Evolutionary conservation across 2,888 invertebrate genomes (phyloP).

Genomic region (Ganaspis brasiliensis): DNA sequence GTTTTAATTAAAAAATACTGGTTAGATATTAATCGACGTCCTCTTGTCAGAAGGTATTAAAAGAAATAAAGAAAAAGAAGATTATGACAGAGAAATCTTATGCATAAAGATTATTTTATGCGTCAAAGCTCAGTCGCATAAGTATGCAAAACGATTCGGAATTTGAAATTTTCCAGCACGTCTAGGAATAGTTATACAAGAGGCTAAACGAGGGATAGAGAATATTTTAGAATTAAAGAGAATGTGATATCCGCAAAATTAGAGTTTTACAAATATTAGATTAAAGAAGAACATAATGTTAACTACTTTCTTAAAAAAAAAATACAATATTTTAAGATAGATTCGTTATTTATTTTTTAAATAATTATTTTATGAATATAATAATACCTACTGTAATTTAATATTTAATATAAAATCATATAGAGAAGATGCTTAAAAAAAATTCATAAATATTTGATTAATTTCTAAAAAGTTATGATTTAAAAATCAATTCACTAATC

Average conservation of each 20-base stretch:
- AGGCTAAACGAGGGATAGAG: background rate
- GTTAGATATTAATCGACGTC: slow-evolving; percentile 7
- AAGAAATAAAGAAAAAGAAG: background rate
- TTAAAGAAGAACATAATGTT: too few relatives aligned
- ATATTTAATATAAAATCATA: too few relatives aligned
- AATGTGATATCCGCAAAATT: background rate
- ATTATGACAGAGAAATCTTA: background rate
- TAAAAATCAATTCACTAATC: too few relatives aligned
- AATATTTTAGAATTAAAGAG: slow-evolving; percentile 17
- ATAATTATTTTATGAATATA: too few relatives aligned
- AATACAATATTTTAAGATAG: too few relatives aligned
- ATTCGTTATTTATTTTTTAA: too few relatives aligned
- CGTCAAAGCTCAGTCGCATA: background rate
- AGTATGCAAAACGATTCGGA: slow-evolving; percentile 24
- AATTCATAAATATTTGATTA: too few relatives aligned
- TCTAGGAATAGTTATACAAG: slow-evolving; percentile 1
- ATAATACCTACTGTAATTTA: too few relatives aligned
- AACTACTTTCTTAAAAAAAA: too few relatives aligned
- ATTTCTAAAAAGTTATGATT: too few relatives aligned
- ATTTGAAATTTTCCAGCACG: slow-evolving; percentile 12
- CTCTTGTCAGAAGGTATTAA: slow-evolving; percentile 7
- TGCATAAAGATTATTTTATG: slow-evolving; percentile 33
- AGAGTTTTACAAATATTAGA: slow-evolving; percentile 16
- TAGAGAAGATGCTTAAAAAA: too few relatives aligned
- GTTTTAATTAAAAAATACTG: slow-evolving; percentile 42